Conservation (phyloP, 2,888 invertebrate genomes). For the Campoplex capitator region DNA sequence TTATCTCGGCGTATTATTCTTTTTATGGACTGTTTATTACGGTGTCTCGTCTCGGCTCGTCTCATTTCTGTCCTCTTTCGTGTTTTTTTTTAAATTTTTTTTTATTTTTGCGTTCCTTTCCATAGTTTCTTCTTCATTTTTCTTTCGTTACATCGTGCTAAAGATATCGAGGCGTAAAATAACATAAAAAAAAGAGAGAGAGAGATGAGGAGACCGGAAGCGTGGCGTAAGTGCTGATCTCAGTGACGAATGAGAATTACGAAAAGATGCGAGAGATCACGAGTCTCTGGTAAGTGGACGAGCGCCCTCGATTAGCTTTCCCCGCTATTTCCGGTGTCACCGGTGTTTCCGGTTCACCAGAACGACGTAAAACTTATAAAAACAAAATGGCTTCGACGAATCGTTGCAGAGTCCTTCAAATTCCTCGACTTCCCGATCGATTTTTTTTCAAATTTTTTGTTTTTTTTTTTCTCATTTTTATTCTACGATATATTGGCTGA, state of each 20-base stretch:
- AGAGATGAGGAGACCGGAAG: conserved; percentile 28
- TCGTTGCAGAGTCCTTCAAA: too few relatives aligned
- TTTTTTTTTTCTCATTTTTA: not conserved
- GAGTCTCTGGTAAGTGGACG: conserved; percentile 33
- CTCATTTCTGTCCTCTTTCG: conserved; percentile 28
- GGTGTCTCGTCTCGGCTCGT: conserved; percentile 51
- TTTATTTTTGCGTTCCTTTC: not conserved
- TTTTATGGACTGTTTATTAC: conserved; percentile 67
- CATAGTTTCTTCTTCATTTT: conserved; percentile 1
- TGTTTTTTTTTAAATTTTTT: not conserved
- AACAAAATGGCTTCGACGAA: not conserved
- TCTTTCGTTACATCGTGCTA: conserved; percentile 8
- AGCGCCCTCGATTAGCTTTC: not conserved
- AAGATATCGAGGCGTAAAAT: conserved; percentile 2
- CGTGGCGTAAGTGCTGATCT: conserved; percentile 8
- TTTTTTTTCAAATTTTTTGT: not conserved
- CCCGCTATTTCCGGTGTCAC: not conserved
- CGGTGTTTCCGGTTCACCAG: too few relatives aligned
- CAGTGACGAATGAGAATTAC: conserved; percentile 30
- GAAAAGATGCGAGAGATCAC: conserved; percentile 4
- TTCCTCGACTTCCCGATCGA: not conserved
- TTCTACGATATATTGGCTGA: too few relatives aligned
- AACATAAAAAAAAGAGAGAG: not conserved
- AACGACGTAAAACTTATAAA: not conserved
- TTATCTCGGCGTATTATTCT: conserved; percentile 58